Percentiles rank a stretch among this genome's conserved stretches.
Conservation (phyloP, 2,888 invertebrate species). For the Leptogaster cylindrica region DNA sequence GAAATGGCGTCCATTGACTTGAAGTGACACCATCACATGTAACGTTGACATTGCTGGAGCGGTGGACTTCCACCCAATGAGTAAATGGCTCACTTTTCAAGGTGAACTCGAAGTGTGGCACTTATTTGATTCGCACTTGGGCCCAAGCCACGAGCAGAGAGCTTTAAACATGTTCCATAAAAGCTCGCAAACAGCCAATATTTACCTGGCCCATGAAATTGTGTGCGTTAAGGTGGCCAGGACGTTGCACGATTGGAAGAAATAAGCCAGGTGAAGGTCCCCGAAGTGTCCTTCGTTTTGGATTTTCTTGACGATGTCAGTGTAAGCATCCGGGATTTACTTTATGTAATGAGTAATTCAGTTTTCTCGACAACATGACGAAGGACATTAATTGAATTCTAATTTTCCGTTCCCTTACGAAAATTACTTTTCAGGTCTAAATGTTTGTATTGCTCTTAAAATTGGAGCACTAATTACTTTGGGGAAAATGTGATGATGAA, state of each 20-base stretch:
- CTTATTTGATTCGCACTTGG: no score
- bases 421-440: constrained; percentile 17
- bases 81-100: constrained; percentile 33
- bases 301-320: no score
- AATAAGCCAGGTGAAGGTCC: no score
- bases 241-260: no score
- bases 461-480: no score
- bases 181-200: no score
- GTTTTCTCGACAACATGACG: neutral
- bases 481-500: no score
- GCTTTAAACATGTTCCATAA: no score
- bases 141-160: no score
- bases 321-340: neutral
- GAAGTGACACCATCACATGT: neutral
- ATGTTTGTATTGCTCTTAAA: constrained; percentile 8
- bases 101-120: constrained; percentile 43
- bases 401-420: neutral
- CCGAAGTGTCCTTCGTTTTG: no score
- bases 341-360: neutral
- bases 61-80: neutral
- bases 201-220: no score
- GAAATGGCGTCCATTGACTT: constrained; percentile 21
- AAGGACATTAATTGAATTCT: constrained; percentile 14
- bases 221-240: no score
- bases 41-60: constrained; percentile 21